Conservation (phyloP, 2,797 vertebrate genomes). For the Sciaenops ocellatus region DNA sequence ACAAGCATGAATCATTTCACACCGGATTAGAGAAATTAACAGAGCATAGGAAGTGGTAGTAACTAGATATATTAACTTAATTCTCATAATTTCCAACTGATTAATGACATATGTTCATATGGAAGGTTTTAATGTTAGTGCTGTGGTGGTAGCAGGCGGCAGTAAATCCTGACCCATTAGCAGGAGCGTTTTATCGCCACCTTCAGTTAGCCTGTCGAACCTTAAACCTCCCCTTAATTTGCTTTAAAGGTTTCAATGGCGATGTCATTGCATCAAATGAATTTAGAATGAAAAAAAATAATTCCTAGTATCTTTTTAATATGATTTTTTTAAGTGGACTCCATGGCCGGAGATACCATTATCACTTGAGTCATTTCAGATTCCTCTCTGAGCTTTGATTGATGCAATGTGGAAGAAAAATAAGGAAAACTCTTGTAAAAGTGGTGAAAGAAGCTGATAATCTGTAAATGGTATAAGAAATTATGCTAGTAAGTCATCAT, state of each 20-base stretch:
- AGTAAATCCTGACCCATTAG: constrained; percentile 54
- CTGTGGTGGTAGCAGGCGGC: constrained; percentile 12
- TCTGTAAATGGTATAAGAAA: no score
- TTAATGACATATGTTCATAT: constrained; percentile 72
- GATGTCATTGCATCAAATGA: background rate
- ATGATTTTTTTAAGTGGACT: no score
- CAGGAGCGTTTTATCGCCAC: constrained; percentile 13
- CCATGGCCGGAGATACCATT: no score
- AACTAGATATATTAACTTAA: constrained; percentile 70
- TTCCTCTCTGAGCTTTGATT: no score
- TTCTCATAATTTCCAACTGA: constrained; percentile 68
- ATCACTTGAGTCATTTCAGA: no score
- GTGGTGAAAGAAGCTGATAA: no score
- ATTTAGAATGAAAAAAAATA: background rate
- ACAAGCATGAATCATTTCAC: constrained; percentile 81
- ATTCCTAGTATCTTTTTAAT: no score
- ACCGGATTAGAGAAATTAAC: constrained; percentile 78
- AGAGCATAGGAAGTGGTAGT: constrained; percentile 63
- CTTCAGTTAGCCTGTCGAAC: constrained; percentile 7
- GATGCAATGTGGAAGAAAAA: no score
- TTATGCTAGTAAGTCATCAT: no score
- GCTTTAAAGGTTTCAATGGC: background rate
- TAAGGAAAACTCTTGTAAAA: no score
- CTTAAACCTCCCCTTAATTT: background rate
- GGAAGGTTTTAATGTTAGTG: constrained; percentile 47